phyloP scores from a whole-genome alignment of 1,140 invertebrate genomes.

The Hormaphis cornu region DNA sequence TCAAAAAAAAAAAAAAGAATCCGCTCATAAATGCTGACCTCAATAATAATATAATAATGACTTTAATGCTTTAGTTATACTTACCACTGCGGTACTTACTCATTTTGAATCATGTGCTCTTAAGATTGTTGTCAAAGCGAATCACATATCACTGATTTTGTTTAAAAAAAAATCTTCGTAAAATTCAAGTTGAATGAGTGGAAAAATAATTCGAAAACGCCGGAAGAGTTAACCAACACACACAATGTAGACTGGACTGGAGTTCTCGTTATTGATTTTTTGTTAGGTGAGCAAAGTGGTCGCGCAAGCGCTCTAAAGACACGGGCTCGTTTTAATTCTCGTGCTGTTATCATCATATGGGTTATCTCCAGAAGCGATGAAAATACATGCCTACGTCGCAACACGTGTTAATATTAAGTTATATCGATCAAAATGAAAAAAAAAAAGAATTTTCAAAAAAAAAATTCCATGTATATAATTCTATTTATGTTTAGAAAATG shows the following conservation, averaged over 20 bases:
- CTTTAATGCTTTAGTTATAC: not conserved
- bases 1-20: too few species aligned
- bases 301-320: not conserved
- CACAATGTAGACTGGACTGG: not conserved
- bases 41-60: too few species aligned
- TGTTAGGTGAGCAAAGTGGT: not conserved
- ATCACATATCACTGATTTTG: too few species aligned
- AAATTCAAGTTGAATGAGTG: not conserved
- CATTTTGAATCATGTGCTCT: not conserved
- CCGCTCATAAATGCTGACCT: too few species aligned
- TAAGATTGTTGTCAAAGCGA: too few species aligned
- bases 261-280: constrained; percentile 12
- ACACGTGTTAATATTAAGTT: too few species aligned
- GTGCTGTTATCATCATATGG: not conserved
- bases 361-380: too few species aligned
- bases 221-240: constrained; percentile 19
- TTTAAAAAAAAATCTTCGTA: too few species aligned
- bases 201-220: not conserved
- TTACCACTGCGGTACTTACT: constrained; percentile 16
- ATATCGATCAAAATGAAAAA: not conserved
- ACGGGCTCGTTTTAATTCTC: not conserved
- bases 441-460: not conserved
- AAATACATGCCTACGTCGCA: too few species aligned
- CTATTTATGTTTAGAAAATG: not conserved
- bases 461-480: not conserved